Base-by-base conservation (phyloP, 1,140 invertebrate species). In the Branchinecta lindahli region DNA sequence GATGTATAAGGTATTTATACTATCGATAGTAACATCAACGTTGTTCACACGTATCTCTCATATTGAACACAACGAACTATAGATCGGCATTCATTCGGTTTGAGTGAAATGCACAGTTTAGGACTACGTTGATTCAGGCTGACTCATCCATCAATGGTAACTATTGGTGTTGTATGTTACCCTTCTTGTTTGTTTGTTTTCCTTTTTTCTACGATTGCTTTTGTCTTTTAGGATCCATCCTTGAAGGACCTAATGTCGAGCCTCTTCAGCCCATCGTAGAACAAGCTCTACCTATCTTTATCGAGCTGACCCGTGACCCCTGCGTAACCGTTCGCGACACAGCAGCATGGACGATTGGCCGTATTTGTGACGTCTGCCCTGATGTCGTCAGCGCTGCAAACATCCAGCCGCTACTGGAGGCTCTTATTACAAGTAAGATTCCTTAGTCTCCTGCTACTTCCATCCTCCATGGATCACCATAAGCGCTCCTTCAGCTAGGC, bases 341-440 rank as follows among this genome's bases (percentile, higher is more conserved):
- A 12, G 89, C 92, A 0, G 96, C 96, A 0, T 99, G 97, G 97
- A 94, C 94, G 0, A 90, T 99, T 75, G 95, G 95, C 4, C 84
- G 96, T 73, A 94, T 99, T 67, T 98, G 95, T 81, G 96, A 99
- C 80, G 88, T 96, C 66, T 91, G 97, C 72, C 94, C 95, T 0
- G 94, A 96, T 76, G 95, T 93, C 0, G 91, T 97, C n/a, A 61
- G 61, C 8, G 61, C 44, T 12, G n/a, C 10, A 70, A 75, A 66
- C 73, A 44, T 77, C 7, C 75, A 78, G 76, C 87, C 89, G 8
- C 77, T 99, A 10, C 78, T 99, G 3, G 88, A 95, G 77, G 91
- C 91, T 73, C 83, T 99, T 33, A 86, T 96, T 0, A 88, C 88
- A 75, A 92, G 92, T 10, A 21, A 45, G 66, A 45, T 71, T 33